phyloP scores from a whole-genome alignment of 2,888 invertebrate species.

The Norana najaformis region DNA sequence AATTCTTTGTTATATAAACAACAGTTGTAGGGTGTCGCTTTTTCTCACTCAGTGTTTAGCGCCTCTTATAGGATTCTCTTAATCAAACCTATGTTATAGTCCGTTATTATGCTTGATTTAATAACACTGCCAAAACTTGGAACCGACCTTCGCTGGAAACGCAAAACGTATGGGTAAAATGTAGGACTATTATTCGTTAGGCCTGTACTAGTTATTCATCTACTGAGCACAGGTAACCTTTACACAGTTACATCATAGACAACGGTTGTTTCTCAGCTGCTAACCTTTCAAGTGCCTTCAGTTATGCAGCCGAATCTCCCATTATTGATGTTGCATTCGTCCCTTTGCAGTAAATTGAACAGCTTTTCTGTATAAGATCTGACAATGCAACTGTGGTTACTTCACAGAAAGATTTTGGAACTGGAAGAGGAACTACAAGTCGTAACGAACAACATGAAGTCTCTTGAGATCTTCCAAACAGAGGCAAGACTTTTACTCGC shows the following conservation, averaged over 20 bases:
- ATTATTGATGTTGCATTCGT: background rate
- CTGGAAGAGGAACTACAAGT: slow-evolving; percentile 55
- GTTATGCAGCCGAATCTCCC: background rate
- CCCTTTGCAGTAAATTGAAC: background rate
- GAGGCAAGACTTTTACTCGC: slow-evolving; percentile 48
- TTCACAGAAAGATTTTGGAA: slow-evolving; percentile 54
- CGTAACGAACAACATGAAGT: slow-evolving; percentile 53
- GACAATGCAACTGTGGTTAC: slow-evolving; percentile 24
- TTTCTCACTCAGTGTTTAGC: too few species aligned
- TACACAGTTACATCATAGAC: too few species aligned
- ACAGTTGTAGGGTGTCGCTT: too few species aligned
- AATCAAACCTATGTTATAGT: too few species aligned
- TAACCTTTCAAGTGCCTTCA: too few species aligned
- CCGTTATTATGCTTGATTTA: too few species aligned
- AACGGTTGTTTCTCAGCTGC: background rate
- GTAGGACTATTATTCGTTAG: too few species aligned
- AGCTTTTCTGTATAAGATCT: background rate
- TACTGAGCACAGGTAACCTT: too few species aligned
- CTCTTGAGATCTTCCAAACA: slow-evolving; percentile 53
- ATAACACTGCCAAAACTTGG: background rate
- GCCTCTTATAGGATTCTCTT: too few species aligned
- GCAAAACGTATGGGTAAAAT: too few species aligned
- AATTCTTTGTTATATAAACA: too few species aligned
- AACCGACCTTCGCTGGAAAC: background rate
- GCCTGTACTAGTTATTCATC: too few species aligned